Conservation (phyloP, 2,113 vertebrate species). For the Phyllostomus hastatus region DNA sequence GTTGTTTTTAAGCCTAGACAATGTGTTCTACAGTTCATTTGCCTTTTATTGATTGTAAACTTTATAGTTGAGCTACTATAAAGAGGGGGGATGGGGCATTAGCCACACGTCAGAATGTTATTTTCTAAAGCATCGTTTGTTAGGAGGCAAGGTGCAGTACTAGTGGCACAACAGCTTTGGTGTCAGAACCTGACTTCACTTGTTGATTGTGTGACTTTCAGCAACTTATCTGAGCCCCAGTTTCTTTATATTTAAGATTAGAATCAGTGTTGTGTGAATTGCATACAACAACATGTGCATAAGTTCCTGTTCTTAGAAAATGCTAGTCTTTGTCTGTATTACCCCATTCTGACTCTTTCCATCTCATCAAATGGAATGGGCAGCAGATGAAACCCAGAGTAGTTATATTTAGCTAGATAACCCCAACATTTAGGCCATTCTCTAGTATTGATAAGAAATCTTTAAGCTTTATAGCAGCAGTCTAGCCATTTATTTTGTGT, state of each 20-base stretch:
- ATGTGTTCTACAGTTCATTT: neutral
- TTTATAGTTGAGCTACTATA: neutral
- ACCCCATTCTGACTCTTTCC: neutral
- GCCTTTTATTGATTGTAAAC: neutral
- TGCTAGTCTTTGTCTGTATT: neutral
- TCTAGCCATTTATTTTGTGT: neutral
- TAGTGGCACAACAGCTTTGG: neutral
- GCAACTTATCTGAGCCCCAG: neutral
- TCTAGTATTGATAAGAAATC: neutral
- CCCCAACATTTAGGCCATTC: neutral
- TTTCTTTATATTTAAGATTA: constrained; percentile 4
- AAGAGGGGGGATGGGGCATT: neutral
- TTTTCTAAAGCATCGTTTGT: neutral
- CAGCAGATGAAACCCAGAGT: neutral
- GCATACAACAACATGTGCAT: neutral
- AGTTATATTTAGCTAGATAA: neutral
- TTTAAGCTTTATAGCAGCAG: neutral
- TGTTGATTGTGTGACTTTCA: neutral
- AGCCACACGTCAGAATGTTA: neutral
- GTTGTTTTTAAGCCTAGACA: neutral
- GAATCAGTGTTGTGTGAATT: neutral
- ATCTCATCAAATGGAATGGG: neutral
- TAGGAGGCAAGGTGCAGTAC: neutral
- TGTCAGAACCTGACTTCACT: neutral
- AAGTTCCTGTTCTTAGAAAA: neutral